Evolutionary conservation across 2,888 invertebrate species (phyloP), one percentile per base, ranked within the genome.

Genomic region (Volucella bombylans): DNA sequence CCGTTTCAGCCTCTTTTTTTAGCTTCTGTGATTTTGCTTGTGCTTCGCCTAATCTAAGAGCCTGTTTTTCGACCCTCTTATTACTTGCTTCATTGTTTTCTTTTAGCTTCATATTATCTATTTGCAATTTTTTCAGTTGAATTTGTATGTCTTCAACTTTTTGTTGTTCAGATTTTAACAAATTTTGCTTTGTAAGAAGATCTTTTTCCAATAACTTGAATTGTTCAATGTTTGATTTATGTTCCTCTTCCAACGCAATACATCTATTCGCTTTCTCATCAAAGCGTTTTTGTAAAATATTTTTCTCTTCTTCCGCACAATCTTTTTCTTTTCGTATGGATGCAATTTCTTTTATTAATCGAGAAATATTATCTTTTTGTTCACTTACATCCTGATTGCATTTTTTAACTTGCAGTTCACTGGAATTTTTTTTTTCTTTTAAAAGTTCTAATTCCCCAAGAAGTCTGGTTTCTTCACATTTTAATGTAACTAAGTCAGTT

Each of bases 61-160:
- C 88, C 38, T 88, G 69, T 61, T 89, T 89, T 76, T 89, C 89
- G 43, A 90, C 79, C 4, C 89, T 88, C 61, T 88, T 89, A 11
- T 73, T 87, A 1, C 86, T 77, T 1, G 43, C 54, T 12, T 86
- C 87, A 14, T 80, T 79, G 1, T 61, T 78, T 45, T 88, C 88
- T 12, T 78, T 82, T 10, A 88, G 62, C 38, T 88, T 89, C 6
- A 72, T 62, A 50, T 88, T 88, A 23, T 89, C 88, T 0, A 72
- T 12, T 14, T 72, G 57, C 3, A 88, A 49, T 79, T 88, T 86
- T 11, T 72, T 80, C 0, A 82, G n/a, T 38, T 62, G 76, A 12
- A 47, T 62, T 67, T 87, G 87, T 9, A 81, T 71, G 38, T 87
- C 86, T 31, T 86, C 73, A 11, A 79, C 55, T 12, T 86, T 65